phyloP scores from a whole-genome alignment of 1,140 invertebrate genomes.

The Mycetomoellerius zeteki region DNA sequence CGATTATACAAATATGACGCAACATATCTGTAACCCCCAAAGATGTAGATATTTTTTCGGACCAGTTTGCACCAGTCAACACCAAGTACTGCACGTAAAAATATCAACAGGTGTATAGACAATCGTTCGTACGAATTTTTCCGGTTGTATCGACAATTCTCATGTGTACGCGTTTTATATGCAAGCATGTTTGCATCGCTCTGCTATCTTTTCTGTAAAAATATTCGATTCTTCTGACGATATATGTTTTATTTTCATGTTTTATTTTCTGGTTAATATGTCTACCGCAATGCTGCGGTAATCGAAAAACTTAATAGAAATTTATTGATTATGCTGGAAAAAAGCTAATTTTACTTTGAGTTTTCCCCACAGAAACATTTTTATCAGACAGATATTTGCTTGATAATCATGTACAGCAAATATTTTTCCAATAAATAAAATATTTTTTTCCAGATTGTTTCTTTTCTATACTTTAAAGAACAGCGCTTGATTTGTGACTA shows the following conservation, averaged over 20 bases:
- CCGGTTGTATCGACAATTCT: constrained; percentile 40
- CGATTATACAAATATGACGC: neutral
- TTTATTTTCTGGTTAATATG: neutral
- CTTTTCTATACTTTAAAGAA: neutral
- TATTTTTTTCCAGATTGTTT: neutral
- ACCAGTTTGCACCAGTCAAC: neutral
- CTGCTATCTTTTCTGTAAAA: neutral
- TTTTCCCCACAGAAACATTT: neutral
- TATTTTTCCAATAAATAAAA: neutral
- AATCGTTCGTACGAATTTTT: constrained; percentile 41
- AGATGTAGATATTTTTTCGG: neutral
- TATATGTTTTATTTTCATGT: neutral
- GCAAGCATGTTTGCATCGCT: neutral
- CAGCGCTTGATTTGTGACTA: neutral
- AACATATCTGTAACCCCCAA: neutral
- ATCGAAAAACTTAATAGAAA: neutral
- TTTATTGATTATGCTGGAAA: neutral
- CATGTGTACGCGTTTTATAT: neutral
- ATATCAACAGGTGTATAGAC: constrained; percentile 58
- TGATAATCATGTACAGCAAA: neutral
- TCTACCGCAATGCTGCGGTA: neutral
- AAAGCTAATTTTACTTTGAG: neutral
- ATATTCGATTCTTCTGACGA: neutral
- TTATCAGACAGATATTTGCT: neutral
- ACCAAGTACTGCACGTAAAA: constrained; percentile 31